Conservation (phyloP, 2,113 vertebrate genomes). For the Callopanchax toddi region DNA sequence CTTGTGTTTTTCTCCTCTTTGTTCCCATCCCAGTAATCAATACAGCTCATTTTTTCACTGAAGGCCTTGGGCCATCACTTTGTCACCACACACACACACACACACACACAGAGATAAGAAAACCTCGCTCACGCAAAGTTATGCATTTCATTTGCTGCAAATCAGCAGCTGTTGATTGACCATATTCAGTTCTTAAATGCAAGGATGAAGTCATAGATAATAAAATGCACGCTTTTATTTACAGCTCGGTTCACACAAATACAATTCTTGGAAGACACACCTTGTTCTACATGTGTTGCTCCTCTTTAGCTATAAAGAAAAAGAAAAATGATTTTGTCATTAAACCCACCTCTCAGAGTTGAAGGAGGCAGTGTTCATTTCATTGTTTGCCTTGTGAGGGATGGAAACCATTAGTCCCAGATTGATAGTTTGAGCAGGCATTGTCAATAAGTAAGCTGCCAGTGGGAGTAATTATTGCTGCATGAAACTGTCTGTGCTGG, state of each 20-base stretch:
- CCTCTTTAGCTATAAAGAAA: conserved; percentile 47
- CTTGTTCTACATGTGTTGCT: conserved; percentile 53
- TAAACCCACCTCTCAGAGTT: conserved; percentile 71
- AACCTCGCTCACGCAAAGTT: conserved; percentile 32
- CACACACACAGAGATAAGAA: conserved; percentile 46
- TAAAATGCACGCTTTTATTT: conserved; percentile 51
- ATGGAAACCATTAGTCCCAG: conserved; percentile 67
- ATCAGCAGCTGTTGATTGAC: conserved; percentile 57
- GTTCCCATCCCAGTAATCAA: conserved; percentile 58
- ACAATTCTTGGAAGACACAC: conserved; percentile 44
- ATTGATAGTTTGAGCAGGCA: conserved; percentile 64
- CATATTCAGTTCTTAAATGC: conserved; percentile 65
- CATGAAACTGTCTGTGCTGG: conserved; percentile 60
- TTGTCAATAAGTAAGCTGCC: conserved; percentile 69
- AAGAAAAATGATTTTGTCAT: conserved; percentile 73
- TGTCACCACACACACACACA: conserved; percentile 19
- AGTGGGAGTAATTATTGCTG: conserved; percentile 77
- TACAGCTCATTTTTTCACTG: conserved; percentile 60
- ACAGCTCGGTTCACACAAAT: conserved; percentile 26
- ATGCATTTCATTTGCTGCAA: conserved; percentile 62
- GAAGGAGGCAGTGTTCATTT: conserved; percentile 72
- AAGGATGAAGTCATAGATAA: conserved; percentile 55
- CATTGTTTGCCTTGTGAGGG: conserved; percentile 68
- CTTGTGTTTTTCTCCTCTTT: conserved; percentile 30
- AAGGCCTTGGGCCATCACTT: conserved; percentile 38